Conservation (phyloP, 2,888 invertebrate genomes). For the Sminthurides aquaticus region DNA sequence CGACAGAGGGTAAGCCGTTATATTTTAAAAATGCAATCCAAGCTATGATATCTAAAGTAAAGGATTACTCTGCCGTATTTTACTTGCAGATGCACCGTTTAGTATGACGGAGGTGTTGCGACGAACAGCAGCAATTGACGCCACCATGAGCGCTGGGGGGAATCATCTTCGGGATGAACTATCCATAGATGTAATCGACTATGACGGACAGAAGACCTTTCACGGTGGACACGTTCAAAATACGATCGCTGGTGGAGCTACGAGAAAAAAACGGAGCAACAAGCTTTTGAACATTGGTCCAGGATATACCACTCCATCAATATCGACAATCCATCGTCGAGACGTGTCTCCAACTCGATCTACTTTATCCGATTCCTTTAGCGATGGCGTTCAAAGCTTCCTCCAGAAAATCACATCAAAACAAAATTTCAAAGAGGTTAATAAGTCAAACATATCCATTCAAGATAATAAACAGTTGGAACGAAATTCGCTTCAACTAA, state of each 20-base stretch:
- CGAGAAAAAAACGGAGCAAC: background rate
- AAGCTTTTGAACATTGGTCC: background rate
- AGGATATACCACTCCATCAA: background rate
- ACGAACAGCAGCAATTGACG: constrained; percentile 4
- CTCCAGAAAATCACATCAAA: background rate
- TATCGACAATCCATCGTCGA: too few species aligned
- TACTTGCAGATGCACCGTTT: too few species aligned
- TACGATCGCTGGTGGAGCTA: background rate
- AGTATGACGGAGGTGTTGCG: constrained; percentile 16
- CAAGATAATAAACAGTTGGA: background rate
- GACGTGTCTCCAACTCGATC: background rate
- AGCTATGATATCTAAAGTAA: too few species aligned
- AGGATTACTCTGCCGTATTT: too few species aligned
- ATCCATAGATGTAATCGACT: background rate
- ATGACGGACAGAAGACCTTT: background rate
- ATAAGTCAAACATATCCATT: background rate
- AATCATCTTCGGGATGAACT: background rate
- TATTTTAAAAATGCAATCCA: too few species aligned
- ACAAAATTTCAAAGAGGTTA: background rate
- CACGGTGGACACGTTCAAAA: background rate
- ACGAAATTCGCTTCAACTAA: background rate
- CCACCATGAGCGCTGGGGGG: background rate
- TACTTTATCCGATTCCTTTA: background rate
- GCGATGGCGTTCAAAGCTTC: background rate
- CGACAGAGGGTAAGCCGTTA: too few species aligned